Evolutionary conservation across 2,888 invertebrate species (phyloP), one percentile per base, ranked within the genome.

Genomic region (Megamerina dolium): DNA sequence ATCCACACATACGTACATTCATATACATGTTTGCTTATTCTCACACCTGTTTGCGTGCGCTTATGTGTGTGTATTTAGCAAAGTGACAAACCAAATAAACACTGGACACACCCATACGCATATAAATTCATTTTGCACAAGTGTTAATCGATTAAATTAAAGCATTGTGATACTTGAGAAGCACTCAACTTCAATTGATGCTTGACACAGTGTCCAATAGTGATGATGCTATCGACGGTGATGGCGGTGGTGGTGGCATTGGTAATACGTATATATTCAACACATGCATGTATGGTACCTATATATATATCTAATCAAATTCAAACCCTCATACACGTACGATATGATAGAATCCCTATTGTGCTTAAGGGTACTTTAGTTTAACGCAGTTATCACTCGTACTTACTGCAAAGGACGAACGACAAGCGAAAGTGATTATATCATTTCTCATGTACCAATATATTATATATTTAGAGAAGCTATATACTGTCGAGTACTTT

Each of bases 291-390:
- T 5, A 27, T 27, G 27, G 12, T 3, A 27, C 4, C 10, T 10
- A n/a, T 27, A 27, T 13, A 27, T 13, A 27, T 4, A 27, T 13
- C 27, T 3, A 27, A 10, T n/a, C 27, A 27, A n/a, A 27, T 13
- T n/a, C 5, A 27, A n/a, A 4, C 13, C 12, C 13, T 27, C 3
- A 3, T 5, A 27, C 5, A 27, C 13, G 3, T 27, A 13, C 13
- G 13, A 13, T 27, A 13, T 27, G 27, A n/a, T 3, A n/a, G 3
- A n/a, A 5, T 55, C 57, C 53, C 54, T 18, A 37, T 45, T 53
- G 52, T 60, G 60, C 59, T 60, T 61, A 61, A 59, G 59, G 59
- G 57, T 62, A 57, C 62, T 60, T 60, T 59, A 51, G 57, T 49
- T 13, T 29, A 29, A 37, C 29, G 43, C 20, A 26, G 39, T 38